Conservation (phyloP, 2,888 invertebrate genomes). For the Ophion ventricosus region DNA sequence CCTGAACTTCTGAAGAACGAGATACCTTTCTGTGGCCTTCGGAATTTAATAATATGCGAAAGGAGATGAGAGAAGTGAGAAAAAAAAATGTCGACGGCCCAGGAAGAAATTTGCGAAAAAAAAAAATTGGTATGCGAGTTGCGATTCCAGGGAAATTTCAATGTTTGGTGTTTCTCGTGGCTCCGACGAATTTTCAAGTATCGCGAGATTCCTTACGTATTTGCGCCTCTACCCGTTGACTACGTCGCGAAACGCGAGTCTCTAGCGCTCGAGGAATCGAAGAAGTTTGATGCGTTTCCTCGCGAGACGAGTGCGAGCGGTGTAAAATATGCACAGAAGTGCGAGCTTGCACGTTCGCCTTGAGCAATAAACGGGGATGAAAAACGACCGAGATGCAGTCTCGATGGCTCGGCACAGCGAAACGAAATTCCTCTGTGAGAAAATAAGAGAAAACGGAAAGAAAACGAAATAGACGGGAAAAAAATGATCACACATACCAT, state of each 20-base stretch:
- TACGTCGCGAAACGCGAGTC: not conserved
- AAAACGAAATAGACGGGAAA: not conserved
- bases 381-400: no score
- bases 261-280: no score
- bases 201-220: no score
- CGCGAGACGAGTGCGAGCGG: not conserved
- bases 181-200: not conserved
- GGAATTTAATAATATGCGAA: slow-evolving; percentile 20
- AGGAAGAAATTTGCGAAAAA: not conserved
- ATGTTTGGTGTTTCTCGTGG: not conserved
- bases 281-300: not conserved
- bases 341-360: slow-evolving; percentile 14
- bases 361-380: slow-evolving; percentile 15
- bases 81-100: not conserved
- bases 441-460: slow-evolving; percentile 22
- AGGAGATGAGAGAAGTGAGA: not conserved
- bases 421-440: not conserved
- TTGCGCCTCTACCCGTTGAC: not conserved
- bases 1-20: slow-evolving; percentile 17
- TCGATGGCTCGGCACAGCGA: not conserved
- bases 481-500: no score
- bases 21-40: not conserved
- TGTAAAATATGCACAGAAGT: slow-evolving; percentile 22
- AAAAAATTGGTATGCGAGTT: not conserved
- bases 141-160: not conserved